Evolutionary conservation across 2,797 vertebrate genomes (phyloP), one percentile per base, ranked within the genome.

Genomic region (Poecilia wingei): DNA sequence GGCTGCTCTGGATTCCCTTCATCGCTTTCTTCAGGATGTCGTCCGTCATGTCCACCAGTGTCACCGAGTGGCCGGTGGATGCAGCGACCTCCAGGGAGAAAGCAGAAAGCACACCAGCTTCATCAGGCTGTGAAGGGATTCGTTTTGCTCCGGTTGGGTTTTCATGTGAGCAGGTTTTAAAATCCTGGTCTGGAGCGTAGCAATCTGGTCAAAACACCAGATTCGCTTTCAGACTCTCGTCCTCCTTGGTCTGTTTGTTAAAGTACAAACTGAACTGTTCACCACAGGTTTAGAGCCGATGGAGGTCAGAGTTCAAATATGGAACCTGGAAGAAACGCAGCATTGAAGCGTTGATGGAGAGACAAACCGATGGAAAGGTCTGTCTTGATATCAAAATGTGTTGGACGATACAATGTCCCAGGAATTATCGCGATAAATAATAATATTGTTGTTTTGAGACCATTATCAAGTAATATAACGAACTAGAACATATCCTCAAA

Each of bases 1-100:
- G 94, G 84, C 96, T 99, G 53, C 96, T 95, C 88, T 98, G 97
- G 28, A 99, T 98, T 53, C 95, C 95, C 88, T 96, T 97, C 43
- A 94, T 43, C 3, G 98, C 95, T 73, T 97, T 99, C 66, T 96
- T 96, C 84, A 99, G 94, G 88, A 99, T 96, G 84, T 97, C 96
- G 0, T 97, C 97, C 7, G 95, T 94, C 33, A 95, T 97, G 92
- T 99, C 98, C 91, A 99, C 98, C 85, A 99, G 92, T 2, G 97
- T 96, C 73, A 99, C 98, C 0, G 95, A 92, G 91, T 99, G 98
- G 76, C 98, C 98, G 18, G 97, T 97, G 9, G 96, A 87, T 79
- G 98, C 98, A 81, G 98, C 97, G 53, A 99, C 94, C 98, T 53
- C 72, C 25, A 79, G 72, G 84, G 74, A 64, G 22, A 74, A 74